A percentile compares a stretch with the other conserved stretches of the same genome.
Evolutionary conservation across 2,113 vertebrate species (phyloP).

Genomic region (Carassius auratus): DNA sequence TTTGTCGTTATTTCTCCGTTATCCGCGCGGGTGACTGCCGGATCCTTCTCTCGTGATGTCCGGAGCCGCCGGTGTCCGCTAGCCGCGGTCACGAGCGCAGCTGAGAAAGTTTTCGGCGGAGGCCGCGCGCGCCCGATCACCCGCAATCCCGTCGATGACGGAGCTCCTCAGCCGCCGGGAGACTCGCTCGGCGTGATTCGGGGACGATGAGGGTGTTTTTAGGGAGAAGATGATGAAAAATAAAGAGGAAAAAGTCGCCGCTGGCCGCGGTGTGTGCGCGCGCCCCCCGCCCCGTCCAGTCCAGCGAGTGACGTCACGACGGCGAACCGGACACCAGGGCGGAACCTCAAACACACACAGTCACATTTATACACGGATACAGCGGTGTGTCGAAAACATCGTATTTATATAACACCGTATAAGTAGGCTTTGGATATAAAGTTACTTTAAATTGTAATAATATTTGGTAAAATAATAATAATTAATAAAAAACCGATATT

Average conservation of each 20-base stretch:
- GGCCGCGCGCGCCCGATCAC: slow-evolving; percentile 26
- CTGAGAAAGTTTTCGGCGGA: slow-evolving; percentile 16
- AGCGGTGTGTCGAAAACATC: too few species aligned
- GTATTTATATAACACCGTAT: too few species aligned
- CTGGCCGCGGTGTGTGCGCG: background rate
- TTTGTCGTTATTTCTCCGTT: background rate
- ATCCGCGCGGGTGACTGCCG: too few species aligned
- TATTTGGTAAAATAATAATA: too few species aligned
- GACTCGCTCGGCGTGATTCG: background rate
- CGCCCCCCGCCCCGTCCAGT: slow-evolving; percentile 38
- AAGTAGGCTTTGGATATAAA: too few species aligned
- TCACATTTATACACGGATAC: too few species aligned
- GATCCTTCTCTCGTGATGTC: background rate
- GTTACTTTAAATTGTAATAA: too few species aligned
- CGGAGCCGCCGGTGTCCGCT: background rate
- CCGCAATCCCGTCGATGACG: background rate
- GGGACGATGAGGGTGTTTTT: background rate
- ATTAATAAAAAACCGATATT: too few species aligned
- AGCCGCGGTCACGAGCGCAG: slow-evolving; percentile 14
- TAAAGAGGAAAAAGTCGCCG: slow-evolving; percentile 22
- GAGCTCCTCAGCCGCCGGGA: background rate
- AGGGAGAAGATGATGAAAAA: slow-evolving; percentile 1
- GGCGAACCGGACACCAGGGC: slow-evolving; percentile 50
- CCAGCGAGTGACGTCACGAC: slow-evolving; percentile 39
- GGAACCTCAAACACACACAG: slow-evolving; percentile 22